A percentile compares a stretch with the other conserved stretches of the same genome.
Evolutionary conservation across 1,140 invertebrate genomes (phyloP).

Genomic region (Cherax quadricarinatus): DNA sequence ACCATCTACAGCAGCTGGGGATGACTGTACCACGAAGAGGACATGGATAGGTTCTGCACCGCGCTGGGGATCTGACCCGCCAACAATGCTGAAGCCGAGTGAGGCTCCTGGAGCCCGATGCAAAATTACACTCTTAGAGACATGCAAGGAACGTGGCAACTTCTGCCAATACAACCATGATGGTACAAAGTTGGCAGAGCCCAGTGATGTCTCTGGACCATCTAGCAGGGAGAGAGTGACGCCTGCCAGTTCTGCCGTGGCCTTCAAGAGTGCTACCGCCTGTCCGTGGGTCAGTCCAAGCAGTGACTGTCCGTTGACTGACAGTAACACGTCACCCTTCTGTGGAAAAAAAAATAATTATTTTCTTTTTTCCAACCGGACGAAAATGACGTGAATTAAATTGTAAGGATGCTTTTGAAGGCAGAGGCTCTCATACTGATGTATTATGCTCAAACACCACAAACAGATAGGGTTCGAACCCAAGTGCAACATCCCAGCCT

Average conservation of each 20-base stretch:
- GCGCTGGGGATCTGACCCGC: constrained; percentile 78
- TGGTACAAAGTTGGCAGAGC: constrained; percentile 78
- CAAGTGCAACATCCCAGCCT: no score
- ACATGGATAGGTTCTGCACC: constrained; percentile 78
- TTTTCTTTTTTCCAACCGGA: no score
- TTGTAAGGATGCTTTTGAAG: no score
- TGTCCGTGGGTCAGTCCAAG: constrained; percentile 78
- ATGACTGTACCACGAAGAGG: constrained; percentile 78
- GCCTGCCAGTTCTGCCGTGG: constrained; percentile 75
- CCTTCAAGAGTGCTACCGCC: constrained; percentile 78
- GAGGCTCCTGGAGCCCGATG: constrained; percentile 74
- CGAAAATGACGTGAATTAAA: not conserved
- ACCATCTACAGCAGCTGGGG: constrained; percentile 78
- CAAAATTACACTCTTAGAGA: constrained; percentile 78
- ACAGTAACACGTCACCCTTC: constrained; percentile 79
- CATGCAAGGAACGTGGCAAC: constrained; percentile 78
- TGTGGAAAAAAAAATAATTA: constrained; percentile 71
- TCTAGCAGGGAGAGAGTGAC: constrained; percentile 77
- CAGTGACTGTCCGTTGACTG: constrained; percentile 77
- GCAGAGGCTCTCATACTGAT: no score
- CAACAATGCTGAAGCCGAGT: constrained; percentile 79
- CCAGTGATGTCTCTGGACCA: constrained; percentile 78
- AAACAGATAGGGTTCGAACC: not conserved
- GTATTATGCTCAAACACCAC: not conserved
- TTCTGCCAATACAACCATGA: constrained; percentile 80